Conservation (phyloP, 1,140 invertebrate species). For the Zaprionus africanus region DNA sequence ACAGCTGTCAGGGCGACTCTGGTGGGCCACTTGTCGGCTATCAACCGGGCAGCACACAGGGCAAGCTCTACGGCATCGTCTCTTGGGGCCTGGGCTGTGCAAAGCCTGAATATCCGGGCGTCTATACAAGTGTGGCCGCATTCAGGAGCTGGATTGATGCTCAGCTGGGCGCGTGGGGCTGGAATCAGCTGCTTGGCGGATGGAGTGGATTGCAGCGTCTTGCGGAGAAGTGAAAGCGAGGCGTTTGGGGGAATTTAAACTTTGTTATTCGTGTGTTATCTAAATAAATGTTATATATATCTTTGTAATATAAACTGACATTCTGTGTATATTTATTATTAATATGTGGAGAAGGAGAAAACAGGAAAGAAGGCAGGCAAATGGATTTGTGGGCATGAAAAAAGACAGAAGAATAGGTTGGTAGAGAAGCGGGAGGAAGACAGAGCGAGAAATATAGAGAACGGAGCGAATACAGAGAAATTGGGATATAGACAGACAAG, state of each 20-base stretch:
- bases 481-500: background rate
- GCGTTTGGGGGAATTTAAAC: background rate
- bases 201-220: conserved; percentile 64
- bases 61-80: conserved; percentile 84
- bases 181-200: conserved; percentile 44
- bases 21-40: conserved; percentile 74
- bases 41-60: conserved; percentile 56
- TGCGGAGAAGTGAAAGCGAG: background rate
- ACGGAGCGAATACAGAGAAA: background rate
- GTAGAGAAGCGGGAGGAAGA: background rate
- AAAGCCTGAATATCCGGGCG: conserved; percentile 85
- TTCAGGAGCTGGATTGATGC: conserved; percentile 76
- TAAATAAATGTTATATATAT: background rate
- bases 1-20: conserved; percentile 78
- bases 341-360: too few species aligned
- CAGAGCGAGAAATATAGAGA: background rate
- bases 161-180: conserved; percentile 65
- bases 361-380: background rate
- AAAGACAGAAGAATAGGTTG: background rate
- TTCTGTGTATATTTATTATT: background rate
- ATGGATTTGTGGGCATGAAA: background rate
- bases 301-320: background rate
- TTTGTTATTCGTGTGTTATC: conserved; percentile 2
- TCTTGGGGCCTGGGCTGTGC: conserved; percentile 86
- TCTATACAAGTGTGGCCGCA: conserved; percentile 79